phyloP scores from a whole-genome alignment of 2,888 invertebrate species.

The Neoscelio sp. region DNA sequence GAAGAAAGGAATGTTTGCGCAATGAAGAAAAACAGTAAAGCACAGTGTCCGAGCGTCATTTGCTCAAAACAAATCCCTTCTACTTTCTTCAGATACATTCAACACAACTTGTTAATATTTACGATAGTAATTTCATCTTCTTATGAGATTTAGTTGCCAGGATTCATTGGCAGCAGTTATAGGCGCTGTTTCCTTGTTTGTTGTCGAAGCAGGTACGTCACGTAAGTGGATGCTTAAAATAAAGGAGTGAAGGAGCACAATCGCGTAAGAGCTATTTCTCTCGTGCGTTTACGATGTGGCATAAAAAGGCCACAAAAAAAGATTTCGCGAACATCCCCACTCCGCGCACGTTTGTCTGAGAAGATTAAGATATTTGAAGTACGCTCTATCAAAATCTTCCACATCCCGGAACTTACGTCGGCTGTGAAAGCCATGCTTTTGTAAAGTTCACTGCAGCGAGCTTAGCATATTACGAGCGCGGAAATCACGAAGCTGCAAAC shows the following conservation, averaged over 20 bases:
- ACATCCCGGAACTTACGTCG: neutral
- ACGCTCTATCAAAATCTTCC: conserved; percentile 18
- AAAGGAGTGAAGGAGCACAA: conserved; percentile 42
- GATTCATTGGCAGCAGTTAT: conserved; percentile 40
- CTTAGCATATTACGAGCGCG: conserved; percentile 27
- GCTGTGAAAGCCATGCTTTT: conserved; percentile 7
- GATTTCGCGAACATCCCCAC: conserved; percentile 17
- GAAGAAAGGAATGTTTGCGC: too few relatives aligned
- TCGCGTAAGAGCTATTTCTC: conserved; percentile 23
- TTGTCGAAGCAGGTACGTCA: conserved; percentile 36
- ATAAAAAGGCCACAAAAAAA: conserved; percentile 38
- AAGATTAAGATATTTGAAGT: conserved; percentile 37
- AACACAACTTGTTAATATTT: conserved; percentile 40
- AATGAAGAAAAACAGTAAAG: neutral
- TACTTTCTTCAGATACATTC: conserved; percentile 15
- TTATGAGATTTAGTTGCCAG: conserved; percentile 33
- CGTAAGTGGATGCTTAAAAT: conserved; percentile 48
- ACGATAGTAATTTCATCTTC: conserved; percentile 45
- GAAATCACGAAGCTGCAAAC: conserved; percentile 14
- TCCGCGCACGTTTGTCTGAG: conserved; percentile 6
- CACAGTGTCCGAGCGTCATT: neutral
- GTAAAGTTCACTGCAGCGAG: conserved; percentile 24
- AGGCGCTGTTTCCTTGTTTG: conserved; percentile 34
- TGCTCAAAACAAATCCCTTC: neutral
- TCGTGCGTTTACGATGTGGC: conserved; percentile 24